These are phyloP conservation scores for Lordiphosa andalusiaca DNA, from an alignment of 2,888 invertebrate genomes.

Conservation along the genomic window DNA sequence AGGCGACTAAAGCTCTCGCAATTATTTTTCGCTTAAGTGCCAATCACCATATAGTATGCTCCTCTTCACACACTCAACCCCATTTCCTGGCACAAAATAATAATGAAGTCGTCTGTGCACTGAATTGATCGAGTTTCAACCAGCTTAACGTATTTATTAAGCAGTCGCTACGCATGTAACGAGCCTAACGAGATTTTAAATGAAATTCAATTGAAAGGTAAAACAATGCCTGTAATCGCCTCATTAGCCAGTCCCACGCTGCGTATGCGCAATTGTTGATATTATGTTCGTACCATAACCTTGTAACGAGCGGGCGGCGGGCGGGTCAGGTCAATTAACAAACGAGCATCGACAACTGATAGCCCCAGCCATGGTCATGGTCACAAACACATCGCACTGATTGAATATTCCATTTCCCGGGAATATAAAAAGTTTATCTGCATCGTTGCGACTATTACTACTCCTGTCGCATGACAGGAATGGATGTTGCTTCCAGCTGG, in stretches of 20 bases:
- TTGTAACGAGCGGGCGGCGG: conserved; percentile 32
- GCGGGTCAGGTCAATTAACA: conserved; percentile 60
- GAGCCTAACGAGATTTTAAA: conserved; percentile 62
- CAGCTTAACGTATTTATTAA: conserved; percentile 51
- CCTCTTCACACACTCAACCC: background rate
- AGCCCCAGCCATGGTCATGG: conserved; percentile 22
- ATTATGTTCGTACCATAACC: conserved; percentile 30
- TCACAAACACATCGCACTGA: conserved; percentile 35
- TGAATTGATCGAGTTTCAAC: conserved; percentile 67
- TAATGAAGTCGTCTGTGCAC: conserved; percentile 3
- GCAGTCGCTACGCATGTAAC: conserved; percentile 33
- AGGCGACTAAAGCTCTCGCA: conserved; percentile 5
- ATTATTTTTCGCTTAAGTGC: conserved; percentile 43
- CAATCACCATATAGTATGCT: conserved; percentile 5
- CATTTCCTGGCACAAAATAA: background rate
- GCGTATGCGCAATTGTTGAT: conserved; percentile 48
- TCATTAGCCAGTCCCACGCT: conserved; percentile 41
- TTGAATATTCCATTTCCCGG: conserved; percentile 54
- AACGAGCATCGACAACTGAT: conserved; percentile 46
- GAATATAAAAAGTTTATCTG: no score
- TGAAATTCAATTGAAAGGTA: conserved; percentile 55
- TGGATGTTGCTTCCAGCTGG: conserved; percentile 51
- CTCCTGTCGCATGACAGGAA: conserved; percentile 6
- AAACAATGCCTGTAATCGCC: conserved; percentile 51
- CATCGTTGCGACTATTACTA: background rate